These are phyloP conservation scores for Gymnarchus niloticus DNA, from an alignment of 2,113 vertebrate species.

Conservation along the genomic window DNA sequence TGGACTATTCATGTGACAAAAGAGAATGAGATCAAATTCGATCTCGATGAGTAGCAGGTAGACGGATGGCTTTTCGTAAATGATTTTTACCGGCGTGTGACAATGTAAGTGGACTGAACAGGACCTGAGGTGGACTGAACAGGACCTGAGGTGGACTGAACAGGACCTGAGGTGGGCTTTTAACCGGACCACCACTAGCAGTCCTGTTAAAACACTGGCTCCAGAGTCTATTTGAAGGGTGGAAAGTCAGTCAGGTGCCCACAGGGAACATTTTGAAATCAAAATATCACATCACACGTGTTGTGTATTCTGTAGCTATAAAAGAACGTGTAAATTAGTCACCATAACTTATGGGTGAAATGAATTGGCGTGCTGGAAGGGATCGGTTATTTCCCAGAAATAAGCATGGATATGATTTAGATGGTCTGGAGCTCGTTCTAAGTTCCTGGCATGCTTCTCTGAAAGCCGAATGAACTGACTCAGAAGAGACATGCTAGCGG, in stretches of 20 bases:
- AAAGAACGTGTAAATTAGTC: neutral
- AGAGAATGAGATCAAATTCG: neutral
- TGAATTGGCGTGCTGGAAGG: neutral
- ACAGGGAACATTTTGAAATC: neutral
- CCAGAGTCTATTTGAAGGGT: neutral
- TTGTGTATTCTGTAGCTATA: neutral
- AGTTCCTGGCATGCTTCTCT: neutral
- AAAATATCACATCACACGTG: neutral
- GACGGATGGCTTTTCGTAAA: neutral
- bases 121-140: no score
- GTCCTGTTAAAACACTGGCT: neutral
- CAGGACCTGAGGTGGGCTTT: no score
- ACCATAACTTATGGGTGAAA: neutral
- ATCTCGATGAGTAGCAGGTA: neutral
- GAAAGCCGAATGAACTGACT: neutral
- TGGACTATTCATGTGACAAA: slow-evolving; percentile 24
- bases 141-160: no score
- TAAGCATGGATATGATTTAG: neutral
- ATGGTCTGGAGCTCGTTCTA: neutral
- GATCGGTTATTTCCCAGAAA: neutral
- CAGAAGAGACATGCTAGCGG: neutral
- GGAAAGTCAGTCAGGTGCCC: neutral
- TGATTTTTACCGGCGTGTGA: neutral
- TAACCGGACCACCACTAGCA: no score
- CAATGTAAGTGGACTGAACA: no score